A percentile compares a stretch with the other conserved stretches of the same genome.
phyloP scores from a whole-genome alignment of 2,888 invertebrate species.

The Lasius platythorax region DNA sequence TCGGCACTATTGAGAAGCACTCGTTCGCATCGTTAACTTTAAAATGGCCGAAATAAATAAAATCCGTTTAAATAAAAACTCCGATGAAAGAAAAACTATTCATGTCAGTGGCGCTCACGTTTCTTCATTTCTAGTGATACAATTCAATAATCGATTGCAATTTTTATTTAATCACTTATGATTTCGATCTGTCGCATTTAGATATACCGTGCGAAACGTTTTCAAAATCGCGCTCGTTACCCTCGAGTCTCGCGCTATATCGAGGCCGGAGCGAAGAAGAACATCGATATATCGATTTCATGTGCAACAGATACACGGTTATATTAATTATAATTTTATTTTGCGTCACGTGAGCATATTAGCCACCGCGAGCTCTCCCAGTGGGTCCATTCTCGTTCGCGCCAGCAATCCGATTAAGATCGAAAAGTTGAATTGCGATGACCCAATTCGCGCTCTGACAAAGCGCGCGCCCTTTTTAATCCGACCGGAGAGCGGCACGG shows the following conservation, averaged over 20 bases:
- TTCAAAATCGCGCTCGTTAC: constrained; percentile 17
- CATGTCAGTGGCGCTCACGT: background rate
- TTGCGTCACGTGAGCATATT: constrained; percentile 46
- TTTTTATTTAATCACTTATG: background rate
- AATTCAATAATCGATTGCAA: background rate
- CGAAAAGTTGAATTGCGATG: constrained; percentile 62
- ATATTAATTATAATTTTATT: constrained; percentile 56
- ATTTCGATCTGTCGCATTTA: background rate
- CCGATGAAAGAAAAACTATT: background rate
- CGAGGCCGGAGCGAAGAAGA: background rate
- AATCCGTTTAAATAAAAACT: background rate
- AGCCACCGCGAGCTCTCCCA: constrained; percentile 50
- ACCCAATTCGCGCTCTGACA: constrained; percentile 70
- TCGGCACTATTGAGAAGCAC: background rate
- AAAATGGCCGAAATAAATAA: background rate
- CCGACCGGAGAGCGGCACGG: constrained; percentile 60
- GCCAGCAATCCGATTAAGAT: constrained; percentile 54
- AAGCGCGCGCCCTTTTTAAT: constrained; percentile 65
- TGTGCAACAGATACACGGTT: constrained; percentile 13
- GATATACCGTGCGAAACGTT: background rate
- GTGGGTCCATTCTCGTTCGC: constrained; percentile 49
- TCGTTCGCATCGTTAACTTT: background rate
- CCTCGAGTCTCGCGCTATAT: background rate
- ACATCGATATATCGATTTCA: constrained; percentile 16
- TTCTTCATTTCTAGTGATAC: background rate